These are phyloP conservation scores for Armadillidium nasatum DNA, from an alignment of 1,140 invertebrate species.

Conservation along the genomic window DNA sequence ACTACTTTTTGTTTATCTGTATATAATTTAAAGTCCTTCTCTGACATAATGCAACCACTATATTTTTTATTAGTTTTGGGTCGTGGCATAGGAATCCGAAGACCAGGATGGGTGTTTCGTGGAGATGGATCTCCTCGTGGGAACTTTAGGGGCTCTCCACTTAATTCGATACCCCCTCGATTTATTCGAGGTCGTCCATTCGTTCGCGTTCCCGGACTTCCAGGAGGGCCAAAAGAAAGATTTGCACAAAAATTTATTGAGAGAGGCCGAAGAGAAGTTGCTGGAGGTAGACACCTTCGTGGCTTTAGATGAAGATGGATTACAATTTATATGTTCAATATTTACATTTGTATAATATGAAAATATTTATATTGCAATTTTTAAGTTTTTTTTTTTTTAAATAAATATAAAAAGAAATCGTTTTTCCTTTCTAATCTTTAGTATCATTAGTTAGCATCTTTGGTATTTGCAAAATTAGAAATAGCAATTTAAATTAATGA, in stretches of 20 bases:
- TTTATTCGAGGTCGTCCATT: not conserved
- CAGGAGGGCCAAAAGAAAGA: not conserved
- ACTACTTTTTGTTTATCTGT: no score
- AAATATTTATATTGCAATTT: no score
- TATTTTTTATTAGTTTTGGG: not conserved
- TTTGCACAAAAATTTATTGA: not conserved
- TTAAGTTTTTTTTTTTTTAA: no score
- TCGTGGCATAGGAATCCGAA: not conserved
- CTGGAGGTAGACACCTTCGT: not conserved
- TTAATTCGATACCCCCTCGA: not conserved
- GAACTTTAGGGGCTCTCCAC: not conserved
- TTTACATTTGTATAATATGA: no score
- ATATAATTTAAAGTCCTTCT: no score
- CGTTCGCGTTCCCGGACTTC: not conserved
- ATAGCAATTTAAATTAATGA: no score
- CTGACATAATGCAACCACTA: no score
- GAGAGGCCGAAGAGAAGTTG: not conserved
- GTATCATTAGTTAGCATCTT: no score
- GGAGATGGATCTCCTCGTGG: slow-evolving; percentile 2
- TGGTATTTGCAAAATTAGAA: no score
- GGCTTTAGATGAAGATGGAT: not conserved
- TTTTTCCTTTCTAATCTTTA: no score
- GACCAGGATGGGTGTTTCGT: not conserved
- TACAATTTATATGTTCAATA: no score
- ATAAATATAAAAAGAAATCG: no score